Base-by-base conservation (phyloP, 92 coral and sea anemone genomes). In the Zoanthus sansibaricus region DNA sequence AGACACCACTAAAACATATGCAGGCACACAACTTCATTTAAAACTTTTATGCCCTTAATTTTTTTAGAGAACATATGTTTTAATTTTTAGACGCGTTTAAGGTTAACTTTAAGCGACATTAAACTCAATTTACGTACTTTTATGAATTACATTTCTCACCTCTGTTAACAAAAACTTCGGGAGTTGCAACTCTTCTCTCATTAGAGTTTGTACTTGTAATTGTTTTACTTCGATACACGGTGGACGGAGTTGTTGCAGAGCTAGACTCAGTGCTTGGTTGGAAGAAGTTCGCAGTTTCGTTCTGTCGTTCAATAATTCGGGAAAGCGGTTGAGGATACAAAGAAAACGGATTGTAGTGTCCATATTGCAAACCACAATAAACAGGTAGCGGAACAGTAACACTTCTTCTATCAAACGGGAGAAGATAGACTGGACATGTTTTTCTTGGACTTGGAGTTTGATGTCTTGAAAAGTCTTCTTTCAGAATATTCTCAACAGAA, bases 381-480 rank as follows among this genome's bases (percentile, higher is more conserved):
- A 79, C 84, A 32, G 84, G 84, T 3, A 79, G 72, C 47, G 72
- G 72, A 67, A 67, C 73, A 44, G 84, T 62, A 0, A 67, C 75
- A 62, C 46, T 80, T 80, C 85, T 80, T 67, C n/a, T n/a, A n/a
- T 80, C 85, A 62, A 80, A 80, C 55, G 85, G 85, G 45, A 80
- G 75, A 7, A 67, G 25, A 8, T 66, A 80, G 10, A 64, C 12
- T 45, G 85, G 85, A 47, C 55, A 48, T 5, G 75, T 62, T 68
- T 68, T 79, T 62, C 84, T 80, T 80, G 51, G 85, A 20, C 85
- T 66, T 62, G 85, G 47, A 47, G 75, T 46, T 5, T 42, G 47
- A 20, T 61, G 74, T 17, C 44, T 21, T 16, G 85, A 42, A 49
- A 80, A 80, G 64, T 80, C 85, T 71, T 80, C 85, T 14, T 66